Percentiles rank a stretch among this genome's conserved stretches.
Conservation (phyloP, 35 echinoderm and acorn worm species). For the Heliocidaris tuberculata region DNA sequence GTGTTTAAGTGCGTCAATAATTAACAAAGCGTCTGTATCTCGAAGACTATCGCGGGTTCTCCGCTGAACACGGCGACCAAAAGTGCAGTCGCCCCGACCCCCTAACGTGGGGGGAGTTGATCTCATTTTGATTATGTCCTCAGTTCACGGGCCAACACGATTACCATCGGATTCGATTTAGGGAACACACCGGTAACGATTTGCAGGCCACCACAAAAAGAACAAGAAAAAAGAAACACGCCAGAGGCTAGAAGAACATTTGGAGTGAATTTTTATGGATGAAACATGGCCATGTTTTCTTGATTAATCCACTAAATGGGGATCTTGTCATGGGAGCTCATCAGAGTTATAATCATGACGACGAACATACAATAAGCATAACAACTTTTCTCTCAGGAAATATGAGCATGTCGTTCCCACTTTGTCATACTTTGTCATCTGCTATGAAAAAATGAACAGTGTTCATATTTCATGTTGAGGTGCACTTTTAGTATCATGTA, state of each 20-base stretch:
- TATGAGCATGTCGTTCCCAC: no score
- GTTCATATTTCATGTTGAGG: no score
- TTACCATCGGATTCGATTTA: constrained; percentile 39
- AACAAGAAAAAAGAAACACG: not conserved
- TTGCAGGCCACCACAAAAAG: not conserved
- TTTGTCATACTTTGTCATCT: no score
- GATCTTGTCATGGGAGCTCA: not conserved
- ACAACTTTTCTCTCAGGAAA: no score
- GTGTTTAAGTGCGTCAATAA: no score
- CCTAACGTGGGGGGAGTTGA: constrained; percentile 27
- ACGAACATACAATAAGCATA: not conserved
- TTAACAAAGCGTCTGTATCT: not conserved
- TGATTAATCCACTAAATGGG: not conserved
- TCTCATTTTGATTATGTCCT: constrained; percentile 44
- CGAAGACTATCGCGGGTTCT: not conserved
- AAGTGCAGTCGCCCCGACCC: constrained; percentile 38
- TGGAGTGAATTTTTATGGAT: not conserved
- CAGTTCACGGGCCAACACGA: constrained; percentile 42
- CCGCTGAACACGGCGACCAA: not conserved
- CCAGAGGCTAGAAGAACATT: not conserved
- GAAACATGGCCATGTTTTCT: not conserved
- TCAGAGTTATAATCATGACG: not conserved
- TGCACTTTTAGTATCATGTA: not conserved
- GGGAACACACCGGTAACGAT: constrained; percentile 2
- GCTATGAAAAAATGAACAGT: no score